Conservation (phyloP, 1,140 invertebrate genomes). For the Procambarus clarkii region DNA sequence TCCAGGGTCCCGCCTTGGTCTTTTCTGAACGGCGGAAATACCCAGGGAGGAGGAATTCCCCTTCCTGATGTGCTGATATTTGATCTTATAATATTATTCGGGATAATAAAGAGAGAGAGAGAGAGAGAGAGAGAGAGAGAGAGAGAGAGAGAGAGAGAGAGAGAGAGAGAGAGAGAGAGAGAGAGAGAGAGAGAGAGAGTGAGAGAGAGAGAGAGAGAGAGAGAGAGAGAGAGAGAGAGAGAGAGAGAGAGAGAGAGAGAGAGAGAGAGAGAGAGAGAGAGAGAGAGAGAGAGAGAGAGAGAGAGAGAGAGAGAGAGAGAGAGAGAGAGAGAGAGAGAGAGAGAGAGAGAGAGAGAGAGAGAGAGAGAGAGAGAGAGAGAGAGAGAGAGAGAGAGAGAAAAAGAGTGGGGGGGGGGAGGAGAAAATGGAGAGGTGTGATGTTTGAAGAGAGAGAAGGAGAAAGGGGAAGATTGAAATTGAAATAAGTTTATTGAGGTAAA, state of each 20-base stretch:
- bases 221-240: not conserved
- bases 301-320: not conserved
- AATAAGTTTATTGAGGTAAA: too few relatives aligned
- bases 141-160: constrained; percentile 1
- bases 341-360: not conserved
- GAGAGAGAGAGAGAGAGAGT: not conserved
- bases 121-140: not conserved
- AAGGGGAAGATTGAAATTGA: too few relatives aligned
- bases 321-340: not conserved
- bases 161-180: not conserved
- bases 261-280: not conserved
- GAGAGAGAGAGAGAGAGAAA: too few relatives aligned
- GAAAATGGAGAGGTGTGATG: too few relatives aligned
- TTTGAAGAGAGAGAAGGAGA: too few relatives aligned
- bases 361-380: constrained; percentile 23
- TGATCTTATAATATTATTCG: too few relatives aligned
- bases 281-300: not conserved
- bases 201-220: not conserved
- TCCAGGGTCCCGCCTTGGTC: too few relatives aligned
- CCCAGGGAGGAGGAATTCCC: too few relatives aligned
- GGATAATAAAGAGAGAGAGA: too few relatives aligned
- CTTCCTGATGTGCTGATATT: too few relatives aligned
- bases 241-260: not conserved
- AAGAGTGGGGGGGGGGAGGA: too few relatives aligned
- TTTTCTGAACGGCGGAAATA: too few relatives aligned